These are phyloP conservation scores for Anomalospiza imberbis DNA, from an alignment of 2,797 vertebrate species.

Conservation along the genomic window DNA sequence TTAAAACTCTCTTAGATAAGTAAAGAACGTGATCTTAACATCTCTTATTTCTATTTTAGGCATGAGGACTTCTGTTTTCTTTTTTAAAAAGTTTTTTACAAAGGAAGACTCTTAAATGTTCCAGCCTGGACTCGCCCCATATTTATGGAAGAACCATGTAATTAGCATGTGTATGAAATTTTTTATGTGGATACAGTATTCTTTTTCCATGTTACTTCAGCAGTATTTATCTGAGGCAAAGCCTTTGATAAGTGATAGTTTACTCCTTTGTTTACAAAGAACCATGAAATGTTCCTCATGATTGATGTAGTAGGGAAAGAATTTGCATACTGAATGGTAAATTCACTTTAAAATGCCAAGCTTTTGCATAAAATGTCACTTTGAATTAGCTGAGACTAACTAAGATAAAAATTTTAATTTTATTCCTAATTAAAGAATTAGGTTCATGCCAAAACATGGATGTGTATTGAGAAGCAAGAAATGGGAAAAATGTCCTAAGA, in stretches of 20 bases:
- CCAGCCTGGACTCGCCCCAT: neutral
- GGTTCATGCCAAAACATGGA: neutral
- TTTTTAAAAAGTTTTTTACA: neutral
- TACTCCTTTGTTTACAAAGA: neutral
- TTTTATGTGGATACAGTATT: neutral
- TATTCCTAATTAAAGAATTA: neutral
- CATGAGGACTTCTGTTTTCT: neutral
- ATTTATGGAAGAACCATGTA: neutral
- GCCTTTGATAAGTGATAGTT: neutral
- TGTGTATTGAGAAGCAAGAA: neutral
- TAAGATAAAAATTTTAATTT: neutral
- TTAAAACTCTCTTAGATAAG: neutral
- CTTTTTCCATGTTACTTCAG: neutral
- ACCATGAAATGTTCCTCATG: neutral
- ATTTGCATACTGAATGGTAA: neutral
- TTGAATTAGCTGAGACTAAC: neutral
- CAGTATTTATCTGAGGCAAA: neutral
- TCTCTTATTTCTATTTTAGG: neutral
- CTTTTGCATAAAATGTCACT: neutral
- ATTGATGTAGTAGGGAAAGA: neutral
- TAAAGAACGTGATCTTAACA: neutral
- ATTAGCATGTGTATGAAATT: neutral
- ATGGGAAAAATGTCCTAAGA: neutral
- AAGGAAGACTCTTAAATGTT: neutral
- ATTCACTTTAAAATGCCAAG: neutral